Evolutionary conservation across 30 jellyfish, hydroid and myxozoan species (phyloP), one percentile per base, ranked within the genome.

Genomic region (Aurelia coerulea): DNA sequence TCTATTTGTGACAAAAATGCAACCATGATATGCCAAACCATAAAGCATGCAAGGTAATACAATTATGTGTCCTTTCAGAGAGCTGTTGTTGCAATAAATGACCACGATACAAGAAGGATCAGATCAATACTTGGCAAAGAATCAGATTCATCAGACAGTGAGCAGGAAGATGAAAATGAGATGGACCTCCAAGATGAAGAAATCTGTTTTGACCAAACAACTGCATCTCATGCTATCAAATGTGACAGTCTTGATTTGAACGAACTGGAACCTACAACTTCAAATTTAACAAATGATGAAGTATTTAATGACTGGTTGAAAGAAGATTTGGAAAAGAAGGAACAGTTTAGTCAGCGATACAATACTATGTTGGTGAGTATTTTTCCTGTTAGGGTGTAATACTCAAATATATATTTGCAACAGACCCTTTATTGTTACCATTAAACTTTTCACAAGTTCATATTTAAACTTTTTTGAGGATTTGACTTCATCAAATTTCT

Each of bases 81-180:
- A 56, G 87, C 89, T 32, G 97, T 81, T 67, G 89, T 89, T 13
- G 68, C 73, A 12, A 79, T 89, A 13, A 32, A 50, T 46, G 84
- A 89, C 11, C 89, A 81, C n/a, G 92, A 81, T 89, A 88, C 74
- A 62, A 65, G 75, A 53, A 73, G 35, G 31, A 83, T 89, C 32
- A 51, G 86, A 23, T 67, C 76, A 10, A 17, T 89, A 15, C 90
- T 87, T 18, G 92, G 82, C 14, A 58, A 68, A 42, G 80, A 33
- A 58, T 71, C 92, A 5, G 92, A 65, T 16, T 51, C 77, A 35
- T 32, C 77, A 15, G 70, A 77, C 16, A 79, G 74, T 68, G 83
- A 74, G 29, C 70, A 51, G 0, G 77, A 71, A 64, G 54, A 23
- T 0, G 76, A 64, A 10, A 63, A 34, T 4, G 86, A 39, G 19